Evolutionary conservation across 1,140 invertebrate species (phyloP), one percentile per base, ranked within the genome.

Genomic region (Heliconius hermathena): DNA sequence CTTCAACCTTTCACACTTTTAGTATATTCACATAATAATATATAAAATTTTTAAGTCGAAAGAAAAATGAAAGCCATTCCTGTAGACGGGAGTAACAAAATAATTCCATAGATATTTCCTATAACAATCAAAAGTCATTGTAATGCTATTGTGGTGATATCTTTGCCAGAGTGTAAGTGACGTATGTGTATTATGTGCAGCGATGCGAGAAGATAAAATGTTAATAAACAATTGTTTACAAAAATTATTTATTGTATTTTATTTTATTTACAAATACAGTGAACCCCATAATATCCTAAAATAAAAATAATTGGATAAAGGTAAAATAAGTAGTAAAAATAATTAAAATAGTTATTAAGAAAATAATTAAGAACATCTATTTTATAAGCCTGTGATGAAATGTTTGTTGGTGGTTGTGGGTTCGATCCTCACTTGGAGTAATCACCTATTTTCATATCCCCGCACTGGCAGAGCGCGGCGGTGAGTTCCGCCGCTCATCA

Each of bases 161-260:
- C 86, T 87, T 89, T 90, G 90, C 87, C 89, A 88, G 88, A 87
- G 89, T 93, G 91, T 90, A 83, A 90, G 89, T 88, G 90, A 92
- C 89, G 90, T 88, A 91, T 89, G 90, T 91, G 89, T 93, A 90
- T 89, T 90, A 89, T 90, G 87, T 92, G 91, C 90, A 90, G 89
- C 86, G 88, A 93, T 90, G 89, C 89, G 90, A 89, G 87, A 86
- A 92, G 89, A 93, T 93, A 93, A 94, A 93, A 94, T 94, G 93
- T 94, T 94, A 94, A 94, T 93, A 94, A 94, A 94, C 91, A 94
- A 93, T 94, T 94, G 93, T 94, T 94, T 93, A 94, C 91, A 94
- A 94, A 94, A 94, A 94, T 94, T 89, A 91, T 85, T 26, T 84
- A 75, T 85, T 76, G 82, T 80, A 89, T 93, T 93, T 93, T 83